Conservation (phyloP, 2,797 vertebrate species). For the Galago senegalensis region DNA sequence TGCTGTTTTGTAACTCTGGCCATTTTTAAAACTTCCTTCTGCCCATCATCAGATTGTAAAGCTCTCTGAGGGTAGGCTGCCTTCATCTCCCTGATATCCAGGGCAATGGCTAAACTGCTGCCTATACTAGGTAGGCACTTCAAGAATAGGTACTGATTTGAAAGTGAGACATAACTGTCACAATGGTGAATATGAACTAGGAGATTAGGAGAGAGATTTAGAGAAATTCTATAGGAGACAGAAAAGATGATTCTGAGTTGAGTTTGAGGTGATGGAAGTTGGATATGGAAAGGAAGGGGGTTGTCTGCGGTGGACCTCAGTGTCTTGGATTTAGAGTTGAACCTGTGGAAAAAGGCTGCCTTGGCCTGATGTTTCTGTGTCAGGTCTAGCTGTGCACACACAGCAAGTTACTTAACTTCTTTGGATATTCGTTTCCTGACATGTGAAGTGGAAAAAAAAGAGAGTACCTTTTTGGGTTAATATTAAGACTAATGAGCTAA, state of each 20-base stretch:
- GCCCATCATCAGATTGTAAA: neutral
- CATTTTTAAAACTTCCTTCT: neutral
- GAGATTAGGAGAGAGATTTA: neutral
- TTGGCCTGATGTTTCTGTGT: neutral
- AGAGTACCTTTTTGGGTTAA: neutral
- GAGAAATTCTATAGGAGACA: neutral
- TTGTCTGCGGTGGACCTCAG: neutral
- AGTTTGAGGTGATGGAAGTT: neutral
- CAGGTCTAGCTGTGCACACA: neutral
- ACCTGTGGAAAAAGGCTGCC: neutral
- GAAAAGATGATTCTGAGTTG: conserved; percentile 31
- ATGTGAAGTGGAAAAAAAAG: neutral
- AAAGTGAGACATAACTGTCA: neutral
- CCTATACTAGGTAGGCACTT: neutral
- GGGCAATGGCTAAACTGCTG: neutral
- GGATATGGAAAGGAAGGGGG: neutral
- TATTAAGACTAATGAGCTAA: neutral
- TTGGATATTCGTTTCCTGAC: neutral
- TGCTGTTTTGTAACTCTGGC: neutral
- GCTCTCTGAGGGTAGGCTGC: neutral
- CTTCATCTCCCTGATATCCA: neutral
- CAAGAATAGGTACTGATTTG: neutral
- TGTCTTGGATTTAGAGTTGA: neutral
- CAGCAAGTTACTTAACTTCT: neutral
- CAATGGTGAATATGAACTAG: neutral